A percentile compares a stretch with the other conserved stretches of the same genome.
These are phyloP conservation scores for Mastigias papua DNA, from an alignment of 30 jellyfish, hydroid and myxozoan genomes.

Conservation along the genomic window DNA sequence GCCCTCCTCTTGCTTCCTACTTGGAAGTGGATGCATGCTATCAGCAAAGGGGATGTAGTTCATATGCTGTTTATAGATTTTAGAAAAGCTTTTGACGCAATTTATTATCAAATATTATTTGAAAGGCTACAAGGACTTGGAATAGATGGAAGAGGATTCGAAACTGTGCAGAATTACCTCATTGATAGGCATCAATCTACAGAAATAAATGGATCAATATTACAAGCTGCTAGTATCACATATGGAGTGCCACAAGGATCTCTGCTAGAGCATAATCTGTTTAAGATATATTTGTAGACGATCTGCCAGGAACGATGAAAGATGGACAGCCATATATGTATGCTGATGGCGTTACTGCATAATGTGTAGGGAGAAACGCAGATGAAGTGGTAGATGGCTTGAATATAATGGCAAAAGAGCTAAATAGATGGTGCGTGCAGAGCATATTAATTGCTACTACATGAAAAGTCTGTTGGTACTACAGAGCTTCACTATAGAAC, in stretches of 20 bases:
- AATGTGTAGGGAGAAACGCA: not conserved
- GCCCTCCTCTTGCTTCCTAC: conserved; percentile 1
- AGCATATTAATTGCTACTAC: conserved; percentile 11
- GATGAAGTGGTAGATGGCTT: not conserved
- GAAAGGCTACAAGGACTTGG: conserved; percentile 42
- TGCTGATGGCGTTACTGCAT: conserved; percentile 17
- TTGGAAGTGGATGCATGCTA: not conserved
- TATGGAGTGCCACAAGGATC: conserved; percentile 43
- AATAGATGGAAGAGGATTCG: conserved; percentile 24
- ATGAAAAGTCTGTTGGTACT: no score
- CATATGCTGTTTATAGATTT: not conserved
- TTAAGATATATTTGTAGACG: not conserved
- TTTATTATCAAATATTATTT: conserved; percentile 1
- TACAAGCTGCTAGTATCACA: conserved; percentile 17
- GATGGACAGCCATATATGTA: conserved; percentile 33
- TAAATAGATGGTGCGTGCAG: conserved; percentile 7
- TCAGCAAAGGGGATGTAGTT: not conserved
- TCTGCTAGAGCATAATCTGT: conserved; percentile 4
- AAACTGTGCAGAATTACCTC: conserved; percentile 26
- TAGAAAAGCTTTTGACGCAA: conserved; percentile 25
- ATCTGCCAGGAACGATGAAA: conserved; percentile 37
- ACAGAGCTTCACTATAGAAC: no score
- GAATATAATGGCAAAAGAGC: conserved; percentile 31
- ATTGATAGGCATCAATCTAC: conserved; percentile 36
- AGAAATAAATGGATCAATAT: conserved; percentile 38